Evolutionary conservation across 1,140 invertebrate genomes (phyloP).

Genomic region (Drosophila subobscura): DNA sequence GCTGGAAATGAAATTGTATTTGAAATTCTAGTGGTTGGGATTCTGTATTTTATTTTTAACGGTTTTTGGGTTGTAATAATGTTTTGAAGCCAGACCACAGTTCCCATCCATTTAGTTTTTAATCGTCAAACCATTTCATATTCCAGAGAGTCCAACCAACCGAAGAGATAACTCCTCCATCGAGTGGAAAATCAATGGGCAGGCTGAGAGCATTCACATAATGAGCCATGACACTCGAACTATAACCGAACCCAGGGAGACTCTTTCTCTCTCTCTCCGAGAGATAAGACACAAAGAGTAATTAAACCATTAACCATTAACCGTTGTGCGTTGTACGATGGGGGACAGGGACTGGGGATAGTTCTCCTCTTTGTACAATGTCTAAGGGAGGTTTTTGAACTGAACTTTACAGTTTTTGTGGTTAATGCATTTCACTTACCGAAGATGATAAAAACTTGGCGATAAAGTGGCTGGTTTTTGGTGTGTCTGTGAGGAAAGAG

Average conservation of each 20-base stretch:
- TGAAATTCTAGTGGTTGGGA: background rate
- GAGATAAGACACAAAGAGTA: conserved; percentile 39
- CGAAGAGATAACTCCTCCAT: conserved; percentile 12
- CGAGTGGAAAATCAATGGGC: conserved; percentile 16
- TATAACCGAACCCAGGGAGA: conserved; percentile 5
- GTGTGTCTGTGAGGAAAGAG: background rate
- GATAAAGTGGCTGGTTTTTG: conserved; percentile 31
- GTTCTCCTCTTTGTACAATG: background rate
- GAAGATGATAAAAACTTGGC: conserved; percentile 49
- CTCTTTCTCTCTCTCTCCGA: background rate
- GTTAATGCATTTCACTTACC: conserved; percentile 66
- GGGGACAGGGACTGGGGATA: background rate
- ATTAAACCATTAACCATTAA: conserved; percentile 54
- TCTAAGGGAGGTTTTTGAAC: conserved; percentile 25
- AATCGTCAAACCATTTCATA: conserved; percentile 25
- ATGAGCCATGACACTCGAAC: conserved; percentile 26
- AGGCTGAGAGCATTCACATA: conserved; percentile 3
- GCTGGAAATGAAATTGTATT: conserved; percentile 40
- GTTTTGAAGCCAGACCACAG: background rate
- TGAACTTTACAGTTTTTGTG: conserved; percentile 48
- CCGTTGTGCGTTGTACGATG: background rate
- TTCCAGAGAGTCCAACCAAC: background rate
- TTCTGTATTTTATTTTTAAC: background rate
- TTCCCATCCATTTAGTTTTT: conserved; percentile 7
- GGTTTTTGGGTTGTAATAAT: background rate